Evolutionary conservation across 2,797 vertebrate genomes (phyloP).

Genomic region (Columba guinea): DNA sequence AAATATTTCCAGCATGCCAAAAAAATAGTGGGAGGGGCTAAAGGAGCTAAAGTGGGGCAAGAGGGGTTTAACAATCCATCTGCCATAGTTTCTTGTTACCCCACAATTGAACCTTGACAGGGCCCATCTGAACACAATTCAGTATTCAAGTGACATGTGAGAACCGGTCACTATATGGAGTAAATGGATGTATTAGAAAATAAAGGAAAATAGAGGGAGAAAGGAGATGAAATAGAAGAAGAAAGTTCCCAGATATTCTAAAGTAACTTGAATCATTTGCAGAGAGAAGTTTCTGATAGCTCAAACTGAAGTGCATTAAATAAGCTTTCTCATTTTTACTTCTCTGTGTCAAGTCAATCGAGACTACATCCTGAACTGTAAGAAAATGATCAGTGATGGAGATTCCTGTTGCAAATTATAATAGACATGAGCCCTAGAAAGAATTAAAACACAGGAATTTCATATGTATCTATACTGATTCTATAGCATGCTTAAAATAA

Average conservation of each 20-base stretch:
- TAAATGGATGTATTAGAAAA: not conserved
- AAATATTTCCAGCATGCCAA: not conserved
- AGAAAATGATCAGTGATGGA: not conserved
- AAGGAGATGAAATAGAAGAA: not conserved
- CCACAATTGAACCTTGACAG: too few relatives aligned
- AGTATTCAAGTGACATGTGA: not conserved
- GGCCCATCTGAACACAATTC: constrained; percentile 6
- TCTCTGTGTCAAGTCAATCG: not conserved
- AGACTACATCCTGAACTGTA: not conserved
- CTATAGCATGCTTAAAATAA: not conserved
- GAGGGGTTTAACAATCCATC: too few relatives aligned
- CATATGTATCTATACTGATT: not conserved
- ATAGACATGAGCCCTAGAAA: not conserved
- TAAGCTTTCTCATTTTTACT: not conserved
- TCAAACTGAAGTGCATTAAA: not conserved
- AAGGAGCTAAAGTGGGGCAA: too few relatives aligned
- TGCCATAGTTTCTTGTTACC: too few relatives aligned
- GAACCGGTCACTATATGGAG: not conserved
- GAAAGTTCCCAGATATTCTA: not conserved
- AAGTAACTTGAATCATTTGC: not conserved
- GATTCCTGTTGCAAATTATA: not conserved
- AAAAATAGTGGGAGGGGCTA: not conserved
- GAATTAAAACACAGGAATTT: not conserved
- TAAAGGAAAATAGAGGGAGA: not conserved
- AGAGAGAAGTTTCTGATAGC: not conserved